A percentile compares a stretch with the other conserved stretches of the same genome.
Conservation (phyloP, 30 jellyfish, hydroid and myxozoan genomes). For the Aurelia aurita complex sp. Pacific region DNA sequence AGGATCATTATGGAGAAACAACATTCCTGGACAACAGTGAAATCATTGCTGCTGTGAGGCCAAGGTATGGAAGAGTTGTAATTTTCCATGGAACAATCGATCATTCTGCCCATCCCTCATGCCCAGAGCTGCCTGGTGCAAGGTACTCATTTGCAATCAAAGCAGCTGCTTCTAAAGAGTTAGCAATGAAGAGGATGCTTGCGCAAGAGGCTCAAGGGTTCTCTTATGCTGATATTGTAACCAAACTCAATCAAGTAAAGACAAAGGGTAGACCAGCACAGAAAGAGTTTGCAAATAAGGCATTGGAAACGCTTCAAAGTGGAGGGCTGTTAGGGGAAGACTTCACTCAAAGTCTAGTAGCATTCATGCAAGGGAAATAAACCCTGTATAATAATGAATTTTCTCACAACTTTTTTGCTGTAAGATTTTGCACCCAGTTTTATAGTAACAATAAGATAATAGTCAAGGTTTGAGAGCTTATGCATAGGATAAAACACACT, state of each 20-base stretch:
- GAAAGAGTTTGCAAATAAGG: constrained; percentile 16
- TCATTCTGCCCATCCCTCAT: constrained; percentile 67
- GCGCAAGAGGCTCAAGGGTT: constrained; percentile 6
- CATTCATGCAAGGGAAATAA: background rate
- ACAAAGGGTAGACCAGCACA: constrained; percentile 17
- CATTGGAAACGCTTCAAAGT: background rate
- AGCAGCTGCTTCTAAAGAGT: constrained; percentile 30
- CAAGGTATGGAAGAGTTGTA: constrained; percentile 68
- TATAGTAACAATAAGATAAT: no score
- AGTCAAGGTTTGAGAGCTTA: no score
- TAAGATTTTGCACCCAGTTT: no score
- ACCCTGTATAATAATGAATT: no score
- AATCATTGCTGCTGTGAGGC: constrained; percentile 46
- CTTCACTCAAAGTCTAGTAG: background rate
- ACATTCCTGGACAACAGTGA: constrained; percentile 32
- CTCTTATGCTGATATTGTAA: background rate
- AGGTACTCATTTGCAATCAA: constrained; percentile 71
- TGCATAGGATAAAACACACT: no score
- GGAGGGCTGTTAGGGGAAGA: constrained; percentile 13
- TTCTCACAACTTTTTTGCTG: no score
- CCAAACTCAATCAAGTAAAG: background rate
- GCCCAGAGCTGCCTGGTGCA: constrained; percentile 65
- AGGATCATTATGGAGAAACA: constrained; percentile 69
- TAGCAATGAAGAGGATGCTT: constrained; percentile 27
- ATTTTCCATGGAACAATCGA: constrained; percentile 66